Conservation (phyloP, 2,888 invertebrate species). For the Drosophila incognita region DNA sequence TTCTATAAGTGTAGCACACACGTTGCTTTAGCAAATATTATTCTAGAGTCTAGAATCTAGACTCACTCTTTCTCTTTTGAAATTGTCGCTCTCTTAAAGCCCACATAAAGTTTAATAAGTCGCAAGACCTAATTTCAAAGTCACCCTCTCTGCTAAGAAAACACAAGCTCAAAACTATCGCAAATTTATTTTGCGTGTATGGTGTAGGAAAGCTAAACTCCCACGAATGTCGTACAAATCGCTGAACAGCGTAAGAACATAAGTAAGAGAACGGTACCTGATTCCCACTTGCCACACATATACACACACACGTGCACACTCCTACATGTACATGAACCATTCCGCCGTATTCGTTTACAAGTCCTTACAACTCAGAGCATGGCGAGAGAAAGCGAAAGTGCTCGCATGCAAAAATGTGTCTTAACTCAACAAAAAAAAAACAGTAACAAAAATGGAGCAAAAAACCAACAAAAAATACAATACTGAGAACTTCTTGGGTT, state of each 20-base stretch:
- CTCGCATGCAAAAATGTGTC: slow-evolving; percentile 70
- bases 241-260: slow-evolving; percentile 29
- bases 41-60: neutral
- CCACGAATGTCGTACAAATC: slow-evolving; percentile 51
- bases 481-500: slow-evolving; percentile 54
- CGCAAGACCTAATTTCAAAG: slow-evolving; percentile 48
- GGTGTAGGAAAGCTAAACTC: slow-evolving; percentile 50
- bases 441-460: slow-evolving; percentile 40
- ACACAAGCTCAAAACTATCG: slow-evolving; percentile 31
- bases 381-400: slow-evolving; percentile 61
- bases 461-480: slow-evolving; percentile 46
- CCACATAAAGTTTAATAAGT: slow-evolving; percentile 24
- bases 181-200: slow-evolving; percentile 60
- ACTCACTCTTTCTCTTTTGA: slow-evolving; percentile 32
- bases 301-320: slow-evolving; percentile 4
- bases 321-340: slow-evolving; percentile 8
- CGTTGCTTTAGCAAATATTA: neutral
- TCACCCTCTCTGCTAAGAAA: neutral
- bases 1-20: neutral
- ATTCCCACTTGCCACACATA: slow-evolving; percentile 21
- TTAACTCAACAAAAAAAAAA: slow-evolving; percentile 36
- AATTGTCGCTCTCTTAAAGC: slow-evolving; percentile 34
- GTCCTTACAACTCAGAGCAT: slow-evolving; percentile 24
- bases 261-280: slow-evolving; percentile 36
- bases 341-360: slow-evolving; percentile 31